These are phyloP conservation scores for Zapus hudsonius DNA, from an alignment of 2,113 vertebrate genomes.

Conservation along the genomic window DNA sequence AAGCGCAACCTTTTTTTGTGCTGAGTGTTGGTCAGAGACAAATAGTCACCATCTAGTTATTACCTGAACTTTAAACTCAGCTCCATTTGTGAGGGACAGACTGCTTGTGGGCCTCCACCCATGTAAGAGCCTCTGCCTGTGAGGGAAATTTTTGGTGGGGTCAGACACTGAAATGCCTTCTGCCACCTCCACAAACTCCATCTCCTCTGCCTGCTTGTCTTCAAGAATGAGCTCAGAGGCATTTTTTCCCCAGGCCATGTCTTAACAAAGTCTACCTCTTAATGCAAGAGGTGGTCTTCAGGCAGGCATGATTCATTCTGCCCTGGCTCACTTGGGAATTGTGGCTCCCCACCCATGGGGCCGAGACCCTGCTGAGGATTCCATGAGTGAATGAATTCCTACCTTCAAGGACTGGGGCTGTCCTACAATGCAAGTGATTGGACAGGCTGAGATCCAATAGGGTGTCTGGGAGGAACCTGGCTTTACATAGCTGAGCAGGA, in stretches of 20 bases:
- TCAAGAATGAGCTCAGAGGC: slow-evolving; percentile 56
- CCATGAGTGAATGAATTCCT: fast-evolving
- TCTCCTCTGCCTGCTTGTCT: neutral
- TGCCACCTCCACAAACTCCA: slow-evolving; percentile 71
- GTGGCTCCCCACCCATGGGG: fast-evolving
- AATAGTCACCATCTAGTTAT: slow-evolving; percentile 83
- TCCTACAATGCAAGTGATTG: neutral
- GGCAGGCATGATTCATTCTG: fast-evolving
- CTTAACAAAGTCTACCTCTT: slow-evolving; percentile 70
- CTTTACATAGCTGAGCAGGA: neutral
- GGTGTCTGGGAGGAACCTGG: neutral
- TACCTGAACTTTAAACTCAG: slow-evolving; percentile 85
- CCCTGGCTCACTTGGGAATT: fast-evolving
- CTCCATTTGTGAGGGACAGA: slow-evolving; percentile 71
- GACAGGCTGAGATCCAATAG: no score
- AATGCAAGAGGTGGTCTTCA: slow-evolving; percentile 71
- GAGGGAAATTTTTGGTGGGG: slow-evolving; percentile 73
- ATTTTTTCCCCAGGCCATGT: slow-evolving; percentile 24
- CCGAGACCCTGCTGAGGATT: neutral
- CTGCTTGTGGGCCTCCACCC: slow-evolving; percentile 48
- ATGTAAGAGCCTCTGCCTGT: slow-evolving; percentile 70
- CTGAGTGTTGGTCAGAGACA: slow-evolving; percentile 86
- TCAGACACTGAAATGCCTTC: slow-evolving; percentile 54
- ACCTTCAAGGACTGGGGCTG: fast-evolving
- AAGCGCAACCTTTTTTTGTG: slow-evolving; percentile 82